Evolutionary conservation across 2,113 vertebrate genomes (phyloP).

Genomic region (Dolichallabes microphthalmus): DNA sequence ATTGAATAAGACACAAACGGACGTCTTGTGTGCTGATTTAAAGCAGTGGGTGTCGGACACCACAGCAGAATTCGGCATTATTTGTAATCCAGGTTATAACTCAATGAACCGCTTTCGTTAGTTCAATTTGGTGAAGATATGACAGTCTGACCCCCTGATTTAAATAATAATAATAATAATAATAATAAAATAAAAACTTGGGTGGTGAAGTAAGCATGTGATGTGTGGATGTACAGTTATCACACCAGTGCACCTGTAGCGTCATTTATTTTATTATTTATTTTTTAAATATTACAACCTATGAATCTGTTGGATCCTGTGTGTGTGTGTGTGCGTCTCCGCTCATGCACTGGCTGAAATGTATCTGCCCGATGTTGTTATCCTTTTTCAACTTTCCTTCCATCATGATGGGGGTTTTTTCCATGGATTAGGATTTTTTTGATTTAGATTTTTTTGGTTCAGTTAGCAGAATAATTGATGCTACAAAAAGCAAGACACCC

Average conservation of each 20-base stretch:
- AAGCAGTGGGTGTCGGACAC: slow-evolving; percentile 16
- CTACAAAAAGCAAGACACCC: background rate
- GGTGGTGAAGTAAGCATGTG: slow-evolving; percentile 45
- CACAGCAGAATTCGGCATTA: background rate
- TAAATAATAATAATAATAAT: slow-evolving; percentile 25
- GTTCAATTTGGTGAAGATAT: background rate
- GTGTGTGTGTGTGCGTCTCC: slow-evolving; percentile 50
- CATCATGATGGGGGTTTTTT: slow-evolving; percentile 61
- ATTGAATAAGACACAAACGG: background rate
- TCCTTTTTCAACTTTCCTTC: slow-evolving; percentile 66
- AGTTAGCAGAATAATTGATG: slow-evolving; percentile 1
- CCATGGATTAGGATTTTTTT: background rate
- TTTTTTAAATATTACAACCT: slow-evolving; percentile 62
- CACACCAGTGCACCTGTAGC: slow-evolving; percentile 75
- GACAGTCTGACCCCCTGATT: slow-evolving; percentile 11
- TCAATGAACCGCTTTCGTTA: background rate
- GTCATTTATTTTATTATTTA: slow-evolving; percentile 68
- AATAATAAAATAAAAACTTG: too few species aligned
- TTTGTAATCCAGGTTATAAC: background rate
- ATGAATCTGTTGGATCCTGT: slow-evolving; percentile 57
- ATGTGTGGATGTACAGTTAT: slow-evolving; percentile 63
- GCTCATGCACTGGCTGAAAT: slow-evolving; percentile 60
- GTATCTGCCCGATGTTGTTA: slow-evolving; percentile 67
- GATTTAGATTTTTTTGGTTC: background rate
- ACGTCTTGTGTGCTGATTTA: slow-evolving; percentile 24